phyloP scores from a whole-genome alignment of 2,888 invertebrate species.

The Parnassius glacialis region DNA sequence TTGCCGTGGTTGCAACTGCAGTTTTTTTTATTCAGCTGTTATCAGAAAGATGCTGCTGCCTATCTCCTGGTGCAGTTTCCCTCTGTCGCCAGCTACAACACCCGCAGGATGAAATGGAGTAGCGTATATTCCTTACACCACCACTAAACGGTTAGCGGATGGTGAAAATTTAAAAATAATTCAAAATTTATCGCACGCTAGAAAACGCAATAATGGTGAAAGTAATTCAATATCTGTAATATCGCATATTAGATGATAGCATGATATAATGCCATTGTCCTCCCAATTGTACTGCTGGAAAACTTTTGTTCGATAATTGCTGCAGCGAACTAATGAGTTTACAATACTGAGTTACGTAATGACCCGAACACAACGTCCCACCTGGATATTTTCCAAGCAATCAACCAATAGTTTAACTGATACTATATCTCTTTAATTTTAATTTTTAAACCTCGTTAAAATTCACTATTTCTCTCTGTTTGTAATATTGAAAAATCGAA shows the following conservation, averaged over 20 bases:
- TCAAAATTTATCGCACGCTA: no score
- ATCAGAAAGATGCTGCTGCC: no score
- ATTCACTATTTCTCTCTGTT: background rate
- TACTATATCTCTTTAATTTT: constrained; percentile 16
- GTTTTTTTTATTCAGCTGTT: no score
- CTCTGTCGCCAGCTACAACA: no score
- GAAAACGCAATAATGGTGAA: constrained; percentile 42
- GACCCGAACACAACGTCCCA: constrained; percentile 31
- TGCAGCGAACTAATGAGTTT: constrained; percentile 13
- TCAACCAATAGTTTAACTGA: constrained; percentile 28
- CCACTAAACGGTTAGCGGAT: no score
- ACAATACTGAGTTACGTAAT: constrained; percentile 9
- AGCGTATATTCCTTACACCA: no score
- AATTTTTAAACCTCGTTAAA: constrained; percentile 2
- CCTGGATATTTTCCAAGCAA: constrained; percentile 43
- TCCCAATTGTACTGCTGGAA: background rate
- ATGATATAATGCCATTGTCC: background rate
- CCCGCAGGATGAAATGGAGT: no score
- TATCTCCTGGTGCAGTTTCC: no score
- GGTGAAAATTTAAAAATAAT: no score
- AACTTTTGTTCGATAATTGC: constrained; percentile 15
- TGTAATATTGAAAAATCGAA: background rate
- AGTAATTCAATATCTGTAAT: constrained; percentile 76
- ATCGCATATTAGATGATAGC: constrained; percentile 56
- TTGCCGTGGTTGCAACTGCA: no score